phyloP scores from a whole-genome alignment of 2,797 vertebrate species.

The Helarctos malayanus region DNA sequence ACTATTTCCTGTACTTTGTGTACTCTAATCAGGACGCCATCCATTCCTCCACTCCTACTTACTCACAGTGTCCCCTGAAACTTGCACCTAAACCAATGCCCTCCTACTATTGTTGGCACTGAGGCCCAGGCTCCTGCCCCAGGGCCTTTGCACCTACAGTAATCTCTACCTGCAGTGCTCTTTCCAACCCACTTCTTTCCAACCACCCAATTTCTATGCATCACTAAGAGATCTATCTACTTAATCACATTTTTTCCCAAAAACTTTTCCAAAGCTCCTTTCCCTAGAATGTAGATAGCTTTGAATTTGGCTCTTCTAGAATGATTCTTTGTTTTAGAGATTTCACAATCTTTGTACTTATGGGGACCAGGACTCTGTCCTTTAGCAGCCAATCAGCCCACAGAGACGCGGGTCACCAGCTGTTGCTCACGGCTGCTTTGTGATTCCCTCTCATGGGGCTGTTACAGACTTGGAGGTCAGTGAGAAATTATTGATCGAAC shows the following conservation, averaged over 20 bases:
- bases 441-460: too few species aligned
- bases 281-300: neutral
- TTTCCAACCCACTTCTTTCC: neutral
- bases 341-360: neutral
- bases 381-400: neutral
- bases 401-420: fast-evolving
- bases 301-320: neutral
- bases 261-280: neutral
- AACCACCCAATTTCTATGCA: too few species aligned
- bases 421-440: neutral
- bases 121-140: neutral
- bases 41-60: neutral
- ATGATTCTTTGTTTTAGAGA: neutral
- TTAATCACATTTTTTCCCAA: neutral
- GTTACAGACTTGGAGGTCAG: neutral
- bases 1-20: neutral
- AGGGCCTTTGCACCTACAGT: neutral
- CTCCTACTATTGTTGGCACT: too few species aligned
- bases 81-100: neutral
- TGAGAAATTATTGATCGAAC: neutral
- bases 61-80: too few species aligned
- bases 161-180: neutral
- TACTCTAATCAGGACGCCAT: neutral
- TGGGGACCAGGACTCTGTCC: neutral
- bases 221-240: neutral